Evolutionary conservation across 2,797 vertebrate species (phyloP), one percentile per base, ranked within the genome.

Genomic region (Argentina silus): DNA sequence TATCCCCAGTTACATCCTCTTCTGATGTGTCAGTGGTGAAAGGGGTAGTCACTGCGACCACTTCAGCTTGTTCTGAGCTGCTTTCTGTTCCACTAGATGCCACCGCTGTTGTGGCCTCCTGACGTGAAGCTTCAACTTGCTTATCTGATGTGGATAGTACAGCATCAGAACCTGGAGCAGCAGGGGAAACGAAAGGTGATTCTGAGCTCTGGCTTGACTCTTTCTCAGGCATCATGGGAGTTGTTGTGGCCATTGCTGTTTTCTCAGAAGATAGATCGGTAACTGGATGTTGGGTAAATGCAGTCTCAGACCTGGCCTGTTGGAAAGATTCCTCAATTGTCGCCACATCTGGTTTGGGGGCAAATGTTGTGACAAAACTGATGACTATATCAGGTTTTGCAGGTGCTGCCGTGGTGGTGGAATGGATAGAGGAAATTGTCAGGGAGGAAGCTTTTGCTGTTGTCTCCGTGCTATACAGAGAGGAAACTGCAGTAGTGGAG

Each of bases 211-310:
- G 71, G 6, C 19, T 62, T 68, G 45, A 62, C 71, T 78, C 70
- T 62, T 75, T 23, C 74, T 17, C 77, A 80, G 57, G 50, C 67
- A 77, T 66, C 19, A 72, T 36, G 2, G 81, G 60, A 27, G 59
- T 70, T 56, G 75, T 72, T 77, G 73, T 74, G 75, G 72, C 47
- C 69, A 70, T 56, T 15, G 85, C 89, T 89, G 93, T 51, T 69
- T 75, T 50, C 63, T 27, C 64, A 70, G 59, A 59, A 9, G 68
- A 27, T 23, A 62, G 19, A 21, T 73, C 42, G 51, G 59, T 68
- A 10, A 62, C 42, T 36, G 75, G 56, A 6, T 70, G 50, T 65
- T 76, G 21, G 11, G 73, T 77, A 57, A 61, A 17, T 63, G 73
- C 59, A 17, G 17, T 48, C 53, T 80, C 72, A 47, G 80, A 78